A percentile compares a stretch with the other conserved stretches of the same genome.
Conservation (phyloP, 2,888 invertebrate genomes). For the Leptinotarsa haldemani region DNA sequence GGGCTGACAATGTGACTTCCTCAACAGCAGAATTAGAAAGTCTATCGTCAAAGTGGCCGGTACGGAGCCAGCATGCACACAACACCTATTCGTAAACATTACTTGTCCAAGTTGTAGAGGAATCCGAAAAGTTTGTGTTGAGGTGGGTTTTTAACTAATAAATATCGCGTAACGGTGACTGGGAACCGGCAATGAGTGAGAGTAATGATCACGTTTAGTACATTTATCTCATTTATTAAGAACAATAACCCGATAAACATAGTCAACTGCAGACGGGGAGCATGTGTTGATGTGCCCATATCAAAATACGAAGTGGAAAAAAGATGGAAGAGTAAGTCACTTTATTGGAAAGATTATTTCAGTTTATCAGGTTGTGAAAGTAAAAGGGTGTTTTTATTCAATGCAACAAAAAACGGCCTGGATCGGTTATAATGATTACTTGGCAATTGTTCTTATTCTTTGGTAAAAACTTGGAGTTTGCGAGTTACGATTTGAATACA, state of each 20-base stretch:
- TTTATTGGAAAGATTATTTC: neutral
- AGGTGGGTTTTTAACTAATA: neutral
- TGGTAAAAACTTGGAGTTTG: too few species aligned
- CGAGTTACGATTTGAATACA: too few species aligned
- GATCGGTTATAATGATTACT: too few species aligned
- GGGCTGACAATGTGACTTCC: neutral
- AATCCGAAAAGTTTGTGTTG: neutral
- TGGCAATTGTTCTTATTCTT: too few species aligned
- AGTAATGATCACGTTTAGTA: neutral
- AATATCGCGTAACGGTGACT: neutral
- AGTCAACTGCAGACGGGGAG: neutral
- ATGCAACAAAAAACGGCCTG: too few species aligned
- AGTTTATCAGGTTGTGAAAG: too few species aligned
- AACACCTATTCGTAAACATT: neutral
- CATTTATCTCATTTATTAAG: neutral
- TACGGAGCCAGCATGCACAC: too few species aligned
- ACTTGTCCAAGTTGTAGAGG: neutral
- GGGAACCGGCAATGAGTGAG: neutral
- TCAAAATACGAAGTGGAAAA: neutral
- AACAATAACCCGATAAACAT: conserved; percentile 12
- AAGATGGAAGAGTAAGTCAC: conserved; percentile 13
- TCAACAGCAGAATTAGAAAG: conserved; percentile 10
- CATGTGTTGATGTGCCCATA: neutral
- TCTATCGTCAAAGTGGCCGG: neutral
- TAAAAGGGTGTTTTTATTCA: too few species aligned